These are phyloP conservation scores for Meloidogyne hapla DNA, from an alignment of 1,140 invertebrate species.

Conservation along the genomic window DNA sequence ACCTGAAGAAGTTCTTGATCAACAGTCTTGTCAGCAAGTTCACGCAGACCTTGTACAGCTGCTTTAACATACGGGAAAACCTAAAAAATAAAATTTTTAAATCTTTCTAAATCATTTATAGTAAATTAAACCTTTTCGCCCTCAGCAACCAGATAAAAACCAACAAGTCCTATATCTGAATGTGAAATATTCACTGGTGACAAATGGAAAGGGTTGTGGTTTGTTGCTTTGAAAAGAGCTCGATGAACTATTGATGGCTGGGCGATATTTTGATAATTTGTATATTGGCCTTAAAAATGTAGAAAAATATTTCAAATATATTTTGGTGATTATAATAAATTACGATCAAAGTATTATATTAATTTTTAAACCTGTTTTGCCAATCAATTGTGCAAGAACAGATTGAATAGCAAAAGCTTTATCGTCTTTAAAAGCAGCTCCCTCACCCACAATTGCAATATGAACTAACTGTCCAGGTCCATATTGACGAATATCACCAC, in stretches of 20 bases:
- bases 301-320: slow-evolving; percentile 26
- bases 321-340: no score
- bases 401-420: slow-evolving; percentile 56
- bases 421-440: slow-evolving; percentile 48
- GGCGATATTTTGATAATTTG: slow-evolving; percentile 40
- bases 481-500: slow-evolving; percentile 51
- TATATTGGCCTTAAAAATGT: slow-evolving; percentile 38
- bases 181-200: slow-evolving; percentile 50
- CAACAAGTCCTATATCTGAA: slow-evolving; percentile 52
- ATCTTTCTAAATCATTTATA: slow-evolving; percentile 21
- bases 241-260: slow-evolving; percentile 42
- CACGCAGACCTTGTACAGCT: slow-evolving; percentile 46
- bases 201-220: slow-evolving; percentile 45
- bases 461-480: slow-evolving; percentile 45
- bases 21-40: slow-evolving; percentile 28
- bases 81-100: slow-evolving; percentile 8
- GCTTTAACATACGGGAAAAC: slow-evolving; percentile 44
- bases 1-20: slow-evolving; percentile 25
- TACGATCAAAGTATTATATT: no score
- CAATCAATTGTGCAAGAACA: slow-evolving; percentile 52
- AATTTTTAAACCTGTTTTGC: slow-evolving; percentile 29
- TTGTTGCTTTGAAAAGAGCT: slow-evolving; percentile 45
- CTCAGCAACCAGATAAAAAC: slow-evolving; percentile 55
- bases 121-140: slow-evolving; percentile 30
- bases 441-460: slow-evolving; percentile 58